Evolutionary conservation across 2,888 invertebrate species (phyloP).

Genomic region (Caenorhabditis plicata): DNA sequence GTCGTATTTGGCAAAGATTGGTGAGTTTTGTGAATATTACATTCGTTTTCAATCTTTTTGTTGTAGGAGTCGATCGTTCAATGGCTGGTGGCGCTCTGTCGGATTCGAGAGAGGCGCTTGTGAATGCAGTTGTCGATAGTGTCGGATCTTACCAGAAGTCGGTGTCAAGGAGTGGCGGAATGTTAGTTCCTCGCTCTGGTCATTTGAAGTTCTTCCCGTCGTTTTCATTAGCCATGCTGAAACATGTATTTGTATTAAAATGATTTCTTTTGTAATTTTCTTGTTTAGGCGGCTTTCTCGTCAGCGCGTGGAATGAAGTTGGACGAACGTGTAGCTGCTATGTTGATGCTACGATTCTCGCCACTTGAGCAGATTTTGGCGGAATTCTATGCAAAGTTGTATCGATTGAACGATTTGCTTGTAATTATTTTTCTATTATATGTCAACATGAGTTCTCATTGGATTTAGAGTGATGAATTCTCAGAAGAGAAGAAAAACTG

Average conservation of each 20-base stretch:
- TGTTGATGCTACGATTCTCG: slow-evolving; percentile 87
- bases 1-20: slow-evolving; percentile 93
- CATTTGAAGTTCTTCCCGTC: slow-evolving; percentile 82
- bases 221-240: slow-evolving; percentile 84
- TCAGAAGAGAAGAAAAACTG: slow-evolving; percentile 49
- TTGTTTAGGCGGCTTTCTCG: slow-evolving; percentile 77
- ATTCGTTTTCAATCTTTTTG: not conserved
- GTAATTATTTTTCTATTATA: slow-evolving; percentile 4
- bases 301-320: slow-evolving; percentile 81
- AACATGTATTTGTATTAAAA: slow-evolving; percentile 67
- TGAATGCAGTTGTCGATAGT: slow-evolving; percentile 90
- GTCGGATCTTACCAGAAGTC: slow-evolving; percentile 69
- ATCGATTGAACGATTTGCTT: slow-evolving; percentile 76
- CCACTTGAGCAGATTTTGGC: slow-evolving; percentile 82
- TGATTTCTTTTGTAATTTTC: not conserved
- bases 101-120: slow-evolving; percentile 93
- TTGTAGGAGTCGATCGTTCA: slow-evolving; percentile 83
- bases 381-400: slow-evolving; percentile 86
- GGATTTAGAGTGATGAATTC: no score
- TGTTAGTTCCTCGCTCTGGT: slow-evolving; percentile 77
- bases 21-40: no score
- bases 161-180: slow-evolving; percentile 65
- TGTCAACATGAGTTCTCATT: not conserved
- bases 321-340: slow-evolving; percentile 88
- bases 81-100: slow-evolving; percentile 75